Evolutionary conservation across 2,888 invertebrate species (phyloP), one percentile per base, ranked within the genome.

Genomic region (Listrodromus nycthemerus): DNA sequence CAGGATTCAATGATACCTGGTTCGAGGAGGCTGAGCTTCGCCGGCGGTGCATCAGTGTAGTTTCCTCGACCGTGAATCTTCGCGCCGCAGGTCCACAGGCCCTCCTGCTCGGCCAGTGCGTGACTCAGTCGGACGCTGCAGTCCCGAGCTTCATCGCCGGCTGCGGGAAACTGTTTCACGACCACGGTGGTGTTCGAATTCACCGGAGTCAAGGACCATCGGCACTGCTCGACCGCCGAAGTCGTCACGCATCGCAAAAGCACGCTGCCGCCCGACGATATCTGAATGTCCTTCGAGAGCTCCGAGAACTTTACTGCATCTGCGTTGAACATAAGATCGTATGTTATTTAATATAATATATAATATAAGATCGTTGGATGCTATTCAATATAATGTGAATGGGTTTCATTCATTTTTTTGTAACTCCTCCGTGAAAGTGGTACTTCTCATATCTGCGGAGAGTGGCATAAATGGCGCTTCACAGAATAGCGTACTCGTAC

Each of bases 71-170:
- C 91, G 55, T 89, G 89, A 65, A 90, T 85, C 83, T 92, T 90
- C 4, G 92, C 93, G 2, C 93, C 93, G 79, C 93, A 93, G 30
- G 92, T 93, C 93, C 93, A 93, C 0, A 93, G 89, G 2, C 93
- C 93, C 83, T 93, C 92, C 85, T 93, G 93, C 69, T 93, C 92
- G 41, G 88, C 90, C 13, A 91, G 87, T 3, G 93, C 92, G 83
- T 91, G 90, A 74, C 91, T 90, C 78, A 93, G 80, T 70, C 92
- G 88, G 27, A 93, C 91, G 83, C 93, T 93, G 86, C 93, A 93
- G 84, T 93, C 93, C 61, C 92, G 88, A n/a, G 89, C 91, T 65
- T 92, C 92, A 65, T 89, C 87, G 52, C 92, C 92, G 21, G 89
- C 89, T 4, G 93, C 91, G 19, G 90, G 87, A 83, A 93, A 93